These are phyloP conservation scores for Geophilus truncorum DNA, from an alignment of 2,888 invertebrate genomes.

Conservation along the genomic window DNA sequence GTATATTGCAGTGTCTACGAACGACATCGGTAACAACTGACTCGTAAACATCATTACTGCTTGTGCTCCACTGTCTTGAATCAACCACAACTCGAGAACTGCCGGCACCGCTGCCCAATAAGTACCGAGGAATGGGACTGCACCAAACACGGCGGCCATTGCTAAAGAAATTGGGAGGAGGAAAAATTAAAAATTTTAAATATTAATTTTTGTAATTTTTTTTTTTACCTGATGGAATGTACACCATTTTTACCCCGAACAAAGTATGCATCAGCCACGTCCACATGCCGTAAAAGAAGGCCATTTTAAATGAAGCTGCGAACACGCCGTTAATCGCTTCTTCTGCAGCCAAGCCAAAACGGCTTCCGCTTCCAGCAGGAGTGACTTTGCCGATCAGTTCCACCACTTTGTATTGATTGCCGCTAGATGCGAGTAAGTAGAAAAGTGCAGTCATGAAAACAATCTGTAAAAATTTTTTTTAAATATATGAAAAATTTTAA, in stretches of 20 bases:
- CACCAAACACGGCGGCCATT: slow-evolving; percentile 85
- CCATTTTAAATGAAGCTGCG: slow-evolving; percentile 93
- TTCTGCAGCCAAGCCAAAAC: slow-evolving; percentile 73
- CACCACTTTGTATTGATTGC: slow-evolving; percentile 83
- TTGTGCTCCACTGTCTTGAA: slow-evolving; percentile 74
- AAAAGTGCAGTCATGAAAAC: slow-evolving; percentile 96
- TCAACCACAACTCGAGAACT: slow-evolving; percentile 88
- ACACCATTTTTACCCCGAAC: slow-evolving; percentile 88
- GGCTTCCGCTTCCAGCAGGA: slow-evolving; percentile 51
- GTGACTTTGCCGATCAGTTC: slow-evolving; percentile 78
- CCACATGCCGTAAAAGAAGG: slow-evolving; percentile 94
- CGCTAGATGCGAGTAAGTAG: slow-evolving; percentile 84
- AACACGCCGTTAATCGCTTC: slow-evolving; percentile 91
- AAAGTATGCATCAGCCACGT: slow-evolving; percentile 96
- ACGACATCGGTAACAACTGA: slow-evolving; percentile 83
- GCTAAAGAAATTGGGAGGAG: slow-evolving; percentile 57
- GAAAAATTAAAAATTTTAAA: neutral
- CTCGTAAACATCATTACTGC: slow-evolving; percentile 74
- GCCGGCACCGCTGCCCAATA: slow-evolving; percentile 95
- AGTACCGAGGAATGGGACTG: slow-evolving; percentile 91
- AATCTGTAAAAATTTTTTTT: too few species aligned
- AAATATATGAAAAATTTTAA: too few species aligned
- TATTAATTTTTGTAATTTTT: neutral
- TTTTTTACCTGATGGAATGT: slow-evolving; percentile 75
- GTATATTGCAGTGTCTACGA: slow-evolving; percentile 93